Evolutionary conservation across 2,113 vertebrate genomes (phyloP).

Genomic region (Mirza zaza): DNA sequence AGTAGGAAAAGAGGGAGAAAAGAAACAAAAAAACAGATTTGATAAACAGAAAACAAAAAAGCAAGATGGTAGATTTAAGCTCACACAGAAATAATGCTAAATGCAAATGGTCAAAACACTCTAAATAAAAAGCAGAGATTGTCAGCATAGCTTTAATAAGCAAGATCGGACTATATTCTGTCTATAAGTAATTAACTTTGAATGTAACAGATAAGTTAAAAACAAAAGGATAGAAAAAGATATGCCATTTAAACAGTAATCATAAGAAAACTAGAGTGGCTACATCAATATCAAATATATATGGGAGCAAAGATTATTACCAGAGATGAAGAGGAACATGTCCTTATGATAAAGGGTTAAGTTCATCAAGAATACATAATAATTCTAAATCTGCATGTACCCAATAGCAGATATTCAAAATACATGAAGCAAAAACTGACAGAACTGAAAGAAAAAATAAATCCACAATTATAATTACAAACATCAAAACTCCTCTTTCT

Average conservation of each 20-base stretch:
- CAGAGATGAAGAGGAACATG: background rate
- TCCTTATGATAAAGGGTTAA: background rate
- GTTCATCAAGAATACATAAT: background rate
- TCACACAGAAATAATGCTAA: background rate
- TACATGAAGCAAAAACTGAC: background rate
- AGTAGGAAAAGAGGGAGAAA: background rate
- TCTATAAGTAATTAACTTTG: background rate
- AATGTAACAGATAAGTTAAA: background rate
- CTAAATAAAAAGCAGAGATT: background rate
- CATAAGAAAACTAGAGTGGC: background rate
- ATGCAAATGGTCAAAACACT: background rate
- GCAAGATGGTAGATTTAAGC: background rate
- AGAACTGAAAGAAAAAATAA: background rate
- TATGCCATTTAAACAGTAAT: background rate
- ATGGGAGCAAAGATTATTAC: background rate
- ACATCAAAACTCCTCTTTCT: background rate
- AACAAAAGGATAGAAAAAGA: background rate
- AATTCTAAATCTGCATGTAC: background rate
- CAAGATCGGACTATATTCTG: background rate
- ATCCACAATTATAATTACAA: background rate
- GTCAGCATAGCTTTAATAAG: background rate
- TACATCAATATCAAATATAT: background rate
- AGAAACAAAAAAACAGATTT: background rate
- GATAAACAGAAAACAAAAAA: background rate
- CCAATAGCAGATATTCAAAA: background rate